Conservation (phyloP, 2,113 vertebrate species). For the Poeciliopsis retropinna region DNA sequence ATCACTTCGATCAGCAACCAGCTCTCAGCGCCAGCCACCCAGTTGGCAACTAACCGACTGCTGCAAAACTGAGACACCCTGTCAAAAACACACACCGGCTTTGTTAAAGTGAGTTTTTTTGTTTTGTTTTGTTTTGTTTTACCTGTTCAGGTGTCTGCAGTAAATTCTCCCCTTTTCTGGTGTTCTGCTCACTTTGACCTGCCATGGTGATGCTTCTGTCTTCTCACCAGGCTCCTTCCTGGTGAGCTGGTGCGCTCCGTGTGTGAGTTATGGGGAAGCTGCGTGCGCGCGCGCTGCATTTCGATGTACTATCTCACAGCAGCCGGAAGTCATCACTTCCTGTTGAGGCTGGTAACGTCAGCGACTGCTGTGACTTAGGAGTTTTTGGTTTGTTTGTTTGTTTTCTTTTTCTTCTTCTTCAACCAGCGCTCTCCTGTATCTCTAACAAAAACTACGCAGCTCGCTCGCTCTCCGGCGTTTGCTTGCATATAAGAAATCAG, state of each 20-base stretch:
- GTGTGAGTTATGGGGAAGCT: constrained; percentile 45
- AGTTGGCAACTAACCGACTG: neutral
- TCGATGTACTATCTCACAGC: constrained; percentile 45
- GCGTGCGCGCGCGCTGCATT: constrained; percentile 4
- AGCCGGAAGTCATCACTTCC: constrained; percentile 81
- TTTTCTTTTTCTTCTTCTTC: constrained; percentile 20
- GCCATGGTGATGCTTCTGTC: constrained; percentile 60
- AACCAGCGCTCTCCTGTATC: constrained; percentile 1
- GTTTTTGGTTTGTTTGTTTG: neutral
- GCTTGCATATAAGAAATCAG: neutral
- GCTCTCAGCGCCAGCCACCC: neutral
- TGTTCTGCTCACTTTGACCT: constrained; percentile 38
- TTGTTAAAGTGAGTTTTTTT: neutral
- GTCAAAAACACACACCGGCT: neutral
- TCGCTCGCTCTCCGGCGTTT: neutral
- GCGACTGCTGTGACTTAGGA: constrained; percentile 50
- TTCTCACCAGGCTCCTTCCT: constrained; percentile 19
- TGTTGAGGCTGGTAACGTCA: constrained; percentile 68
- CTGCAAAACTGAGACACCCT: neutral
- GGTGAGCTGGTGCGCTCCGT: constrained; percentile 11
- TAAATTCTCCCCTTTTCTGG: constrained; percentile 39
- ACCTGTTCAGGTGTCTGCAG: constrained; percentile 75
- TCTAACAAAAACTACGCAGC: constrained; percentile 14
- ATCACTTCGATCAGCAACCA: neutral
- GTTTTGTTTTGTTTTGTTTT: neutral